A percentile compares a stretch with the other conserved stretches of the same genome.
Evolutionary conservation across 2,797 vertebrate genomes (phyloP).

Genomic region (Semotilus atromaculatus): DNA sequence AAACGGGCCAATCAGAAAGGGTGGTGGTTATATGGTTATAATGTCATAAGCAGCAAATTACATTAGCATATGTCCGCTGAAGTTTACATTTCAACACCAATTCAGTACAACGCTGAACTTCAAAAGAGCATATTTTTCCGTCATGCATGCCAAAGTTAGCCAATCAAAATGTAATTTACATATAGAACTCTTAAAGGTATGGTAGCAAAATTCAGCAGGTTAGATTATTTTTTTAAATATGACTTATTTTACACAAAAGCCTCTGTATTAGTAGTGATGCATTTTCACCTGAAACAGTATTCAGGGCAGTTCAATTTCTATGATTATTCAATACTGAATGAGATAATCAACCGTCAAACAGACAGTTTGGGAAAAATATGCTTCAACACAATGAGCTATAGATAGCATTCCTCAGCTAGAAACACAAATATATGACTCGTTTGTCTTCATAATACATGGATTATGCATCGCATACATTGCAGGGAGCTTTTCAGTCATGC

Average conservation of each 20-base stretch:
- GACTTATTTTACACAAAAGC: background rate
- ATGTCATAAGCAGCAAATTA: background rate
- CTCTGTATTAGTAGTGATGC: background rate
- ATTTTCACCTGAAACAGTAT: background rate
- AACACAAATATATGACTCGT: constrained; percentile 48
- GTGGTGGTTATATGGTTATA: background rate
- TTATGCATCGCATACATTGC: constrained; percentile 54
- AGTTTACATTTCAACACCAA: background rate
- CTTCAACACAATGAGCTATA: constrained; percentile 26
- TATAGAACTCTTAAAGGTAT: background rate
- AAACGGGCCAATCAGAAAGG: background rate
- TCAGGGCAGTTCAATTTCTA: background rate
- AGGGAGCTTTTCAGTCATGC: constrained; percentile 42
- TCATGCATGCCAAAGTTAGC: no score
- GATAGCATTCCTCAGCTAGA: constrained; percentile 29
- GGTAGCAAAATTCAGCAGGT: background rate
- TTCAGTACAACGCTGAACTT: constrained; percentile 2
- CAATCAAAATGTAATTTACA: background rate
- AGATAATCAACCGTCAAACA: constrained; percentile 41
- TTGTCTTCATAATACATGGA: constrained; percentile 53
- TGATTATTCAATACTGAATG: constrained; percentile 38
- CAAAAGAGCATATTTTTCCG: background rate
- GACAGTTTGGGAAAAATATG: constrained; percentile 32
- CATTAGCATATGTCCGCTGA: background rate
- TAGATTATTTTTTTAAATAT: no score